Percentiles rank a stretch among this genome's conserved stretches.
Conservation (phyloP, 1,140 invertebrate genomes). For the Drosophila busckii region DNA sequence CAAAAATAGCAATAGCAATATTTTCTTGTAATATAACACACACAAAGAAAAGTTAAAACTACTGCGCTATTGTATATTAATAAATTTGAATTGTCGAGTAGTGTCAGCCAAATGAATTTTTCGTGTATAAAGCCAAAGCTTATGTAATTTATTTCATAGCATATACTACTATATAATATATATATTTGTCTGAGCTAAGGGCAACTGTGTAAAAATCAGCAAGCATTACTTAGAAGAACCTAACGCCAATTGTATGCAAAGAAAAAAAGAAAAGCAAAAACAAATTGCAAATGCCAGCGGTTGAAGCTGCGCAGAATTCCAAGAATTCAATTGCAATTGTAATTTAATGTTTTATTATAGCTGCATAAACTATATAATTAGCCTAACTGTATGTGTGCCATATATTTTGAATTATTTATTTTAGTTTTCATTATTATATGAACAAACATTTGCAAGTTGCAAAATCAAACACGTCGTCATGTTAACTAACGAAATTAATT, state of each 20-base stretch:
- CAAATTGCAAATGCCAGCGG: constrained; percentile 10
- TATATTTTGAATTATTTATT: constrained; percentile 57
- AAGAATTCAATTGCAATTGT: constrained; percentile 62
- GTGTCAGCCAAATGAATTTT: constrained; percentile 22
- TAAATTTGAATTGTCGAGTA: constrained; percentile 25
- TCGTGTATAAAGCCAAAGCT: constrained; percentile 68
- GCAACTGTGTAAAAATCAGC: constrained; percentile 54
- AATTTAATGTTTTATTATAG: constrained; percentile 35
- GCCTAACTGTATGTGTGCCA: constrained; percentile 38
- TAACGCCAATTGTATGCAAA: constrained; percentile 69
- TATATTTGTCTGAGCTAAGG: constrained; percentile 25
- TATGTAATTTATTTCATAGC: constrained; percentile 76
- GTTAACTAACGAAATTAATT: constrained; percentile 68
- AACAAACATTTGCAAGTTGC: constrained; percentile 50
- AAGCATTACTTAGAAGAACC: constrained; percentile 65
- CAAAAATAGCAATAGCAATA: constrained; percentile 17
- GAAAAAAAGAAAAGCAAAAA: constrained; percentile 22
- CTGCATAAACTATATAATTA: constrained; percentile 32
- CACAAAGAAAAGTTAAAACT: constrained; percentile 12
- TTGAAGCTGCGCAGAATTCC: constrained; percentile 51
- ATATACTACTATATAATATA: constrained; percentile 36
- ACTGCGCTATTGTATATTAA: constrained; percentile 62
- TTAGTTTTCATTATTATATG: constrained; percentile 39
- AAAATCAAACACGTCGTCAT: constrained; percentile 71
- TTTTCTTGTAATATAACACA: constrained; percentile 37